Base-by-base conservation (phyloP, 1,140 invertebrate species). In the Bombus waltoni region DNA sequence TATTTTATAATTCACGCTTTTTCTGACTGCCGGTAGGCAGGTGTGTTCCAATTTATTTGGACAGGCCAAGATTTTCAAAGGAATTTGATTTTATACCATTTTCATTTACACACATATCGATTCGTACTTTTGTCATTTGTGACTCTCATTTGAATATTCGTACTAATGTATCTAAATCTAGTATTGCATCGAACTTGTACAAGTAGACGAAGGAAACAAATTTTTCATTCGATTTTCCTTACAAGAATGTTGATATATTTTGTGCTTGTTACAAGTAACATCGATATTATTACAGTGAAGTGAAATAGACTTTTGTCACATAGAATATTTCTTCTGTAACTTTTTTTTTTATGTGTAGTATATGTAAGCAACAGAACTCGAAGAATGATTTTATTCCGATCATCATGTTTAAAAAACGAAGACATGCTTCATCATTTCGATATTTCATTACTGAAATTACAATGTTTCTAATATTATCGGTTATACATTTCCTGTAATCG, bases 1-100 rank as follows among this genome's bases (percentile, higher is more conserved):
- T 66, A 81, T 59, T 81, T 80, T 80, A 62, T 71, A 83, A 78
- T 35, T 78, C 53, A 32, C 59, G 66, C 5, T 62, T 59, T 80
- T 22, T 18, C 57, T 28, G 76, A 80, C 80, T 88, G 80, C 80
- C 76, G 71, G 72, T 81, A 83, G 82, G 47, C 82, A 82, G 42
- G 9, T 62, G 68, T 25, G 32, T 42, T 76, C 42, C 42, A 71
- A 35, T 71, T 44, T 9, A 59, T 28, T 71, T 38, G 2, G 28
- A 32, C 28, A 32, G 6, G 62, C 25, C 4, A 44, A 47, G 28
- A 65, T 62, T 62, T 65, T 65, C 57, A 42, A 44, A 65, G 65
- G 13, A 1, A 42, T 32, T 6, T 32, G 13, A 83, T 82, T 75
- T 65, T 47, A 38, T 28, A 53, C 28, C 53, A 53, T 13, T 22